Conservation (phyloP, 2,888 invertebrate genomes). For the Tethea ocularis region DNA sequence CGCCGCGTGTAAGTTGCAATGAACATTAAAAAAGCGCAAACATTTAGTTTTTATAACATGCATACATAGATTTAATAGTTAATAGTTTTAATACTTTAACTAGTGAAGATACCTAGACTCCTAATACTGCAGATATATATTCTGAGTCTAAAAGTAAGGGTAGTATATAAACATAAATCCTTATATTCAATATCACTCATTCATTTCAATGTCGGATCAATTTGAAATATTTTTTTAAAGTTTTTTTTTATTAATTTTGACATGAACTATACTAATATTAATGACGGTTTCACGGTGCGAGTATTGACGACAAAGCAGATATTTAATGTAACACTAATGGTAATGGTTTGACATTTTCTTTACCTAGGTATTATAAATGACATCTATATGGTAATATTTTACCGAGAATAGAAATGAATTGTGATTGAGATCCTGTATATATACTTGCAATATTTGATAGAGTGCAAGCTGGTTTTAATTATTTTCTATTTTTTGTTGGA, state of each 20-base stretch:
- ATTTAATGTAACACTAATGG: neutral
- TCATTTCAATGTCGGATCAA: slow-evolving; percentile 38
- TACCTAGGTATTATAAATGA: slow-evolving; percentile 10
- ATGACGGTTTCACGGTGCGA: slow-evolving; percentile 59
- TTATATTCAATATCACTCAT: slow-evolving; percentile 58
- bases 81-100: slow-evolving; percentile 28
- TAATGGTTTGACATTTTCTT: neutral
- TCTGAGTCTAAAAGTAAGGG: slow-evolving; percentile 71
- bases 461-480: no score
- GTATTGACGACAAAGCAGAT: slow-evolving; percentile 22
- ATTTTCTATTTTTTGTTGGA: no score
- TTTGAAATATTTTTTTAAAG: slow-evolving; percentile 40
- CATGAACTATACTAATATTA: slow-evolving; percentile 55
- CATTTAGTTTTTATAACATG: neutral
- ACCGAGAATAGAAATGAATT: neutral
- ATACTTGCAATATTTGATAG: neutral
- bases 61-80: neutral
- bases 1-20: slow-evolving; percentile 41
- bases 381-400: slow-evolving; percentile 7
- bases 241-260: slow-evolving; percentile 29
- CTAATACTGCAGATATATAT: slow-evolving; percentile 64
- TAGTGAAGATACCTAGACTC: slow-evolving; percentile 41
- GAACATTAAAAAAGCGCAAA: slow-evolving; percentile 51
- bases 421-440: neutral
- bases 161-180: slow-evolving; percentile 47